Base-by-base conservation (phyloP, 1,140 invertebrate genomes). In the Uloborus diversus region DNA sequence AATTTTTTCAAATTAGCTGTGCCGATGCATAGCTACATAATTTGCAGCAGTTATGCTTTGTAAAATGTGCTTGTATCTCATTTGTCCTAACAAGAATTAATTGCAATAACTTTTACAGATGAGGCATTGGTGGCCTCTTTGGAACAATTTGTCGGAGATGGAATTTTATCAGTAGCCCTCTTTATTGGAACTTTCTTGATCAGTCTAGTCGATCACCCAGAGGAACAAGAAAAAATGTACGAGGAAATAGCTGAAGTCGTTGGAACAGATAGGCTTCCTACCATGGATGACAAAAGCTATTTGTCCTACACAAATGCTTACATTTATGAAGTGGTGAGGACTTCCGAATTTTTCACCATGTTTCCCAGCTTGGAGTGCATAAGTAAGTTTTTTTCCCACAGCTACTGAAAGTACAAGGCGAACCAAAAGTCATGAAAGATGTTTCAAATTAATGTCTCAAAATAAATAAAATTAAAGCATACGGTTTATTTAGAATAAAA, bases 271-370 rank as follows among this genome's bases (percentile, higher is more conserved):
- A 37, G 73, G 23, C 17, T 56, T 9, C 61, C 62, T n/a, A 78
- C 14, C 32, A 37, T 78, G 13, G 73, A 78, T 27, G 73, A 66
- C 49, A 78, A 78, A 57, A 78, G 59, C 62, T 53, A 57, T 4
- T 33, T 78, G 1, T 32, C 73, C 0, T 78, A 78, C 23, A 64
- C 42, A 5, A 78, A 78, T 23, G 73, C 73, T 14, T 57, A 56
- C 30, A 42, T 78, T 3, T 47, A 28, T 7, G 73, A 78, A 13
- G 49, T 42, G 3, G 9, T 57, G 14, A 32, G 73, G 14, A 78
- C 51, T 20, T 35, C 47, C 5, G 62, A 78, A 3, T 65, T 57
- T 3, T 65, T 65, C 9, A 13, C 61, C 14, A n/a, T 66, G 0
- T 56, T 65, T 20, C 61, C 73, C 0, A 28, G 23, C 13, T n/a